Percentiles rank a stretch among this genome's conserved stretches.
These are phyloP conservation scores for Lepidochitona cinerea DNA, from an alignment of 2,888 invertebrate genomes.

Conservation along the genomic window DNA sequence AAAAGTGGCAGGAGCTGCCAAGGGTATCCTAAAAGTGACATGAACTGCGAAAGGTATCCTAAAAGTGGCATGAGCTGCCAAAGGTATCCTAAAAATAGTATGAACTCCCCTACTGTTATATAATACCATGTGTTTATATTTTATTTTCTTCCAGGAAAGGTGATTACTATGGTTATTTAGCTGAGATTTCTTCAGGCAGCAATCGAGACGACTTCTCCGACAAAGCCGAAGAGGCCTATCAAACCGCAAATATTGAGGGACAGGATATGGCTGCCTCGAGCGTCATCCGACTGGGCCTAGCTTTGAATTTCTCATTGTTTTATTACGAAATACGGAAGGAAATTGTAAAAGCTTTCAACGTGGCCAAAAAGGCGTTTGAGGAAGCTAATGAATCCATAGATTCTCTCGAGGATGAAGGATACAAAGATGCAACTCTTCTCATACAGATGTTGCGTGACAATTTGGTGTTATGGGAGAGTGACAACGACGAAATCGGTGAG, in stretches of 20 bases:
- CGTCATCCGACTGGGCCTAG: conserved; percentile 95
- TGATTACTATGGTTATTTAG: conserved; percentile 98
- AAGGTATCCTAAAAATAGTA: no score
- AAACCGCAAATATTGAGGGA: conserved; percentile 97
- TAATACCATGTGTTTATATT: no score
- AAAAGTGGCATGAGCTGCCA: no score
- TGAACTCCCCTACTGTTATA: no score
- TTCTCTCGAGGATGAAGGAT: conserved; percentile 97
- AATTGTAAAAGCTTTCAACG: conserved; percentile 96
- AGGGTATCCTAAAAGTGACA: no score
- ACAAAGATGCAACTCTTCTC: conserved; percentile 97
- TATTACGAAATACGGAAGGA: conserved; percentile 99
- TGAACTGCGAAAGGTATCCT: no score
- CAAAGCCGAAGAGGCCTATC: conserved; percentile 94
- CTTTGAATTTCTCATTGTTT: conserved; percentile 98
- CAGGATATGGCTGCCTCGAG: conserved; percentile 96
- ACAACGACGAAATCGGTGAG: no score
- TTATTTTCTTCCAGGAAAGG: conserved; percentile 85
- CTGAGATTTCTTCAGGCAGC: conserved; percentile 96
- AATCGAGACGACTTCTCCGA: conserved; percentile 98
- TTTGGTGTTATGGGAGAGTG: conserved; percentile 98
- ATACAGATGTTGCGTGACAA: conserved; percentile 99
- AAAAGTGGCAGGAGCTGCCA: no score
- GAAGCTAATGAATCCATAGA: conserved; percentile 99
- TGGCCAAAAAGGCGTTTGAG: conserved; percentile 96